Percentiles rank a stretch among this genome's conserved stretches.
phyloP scores from a whole-genome alignment of 2,797 vertebrate species.

The Micrastur ruficollis region DNA sequence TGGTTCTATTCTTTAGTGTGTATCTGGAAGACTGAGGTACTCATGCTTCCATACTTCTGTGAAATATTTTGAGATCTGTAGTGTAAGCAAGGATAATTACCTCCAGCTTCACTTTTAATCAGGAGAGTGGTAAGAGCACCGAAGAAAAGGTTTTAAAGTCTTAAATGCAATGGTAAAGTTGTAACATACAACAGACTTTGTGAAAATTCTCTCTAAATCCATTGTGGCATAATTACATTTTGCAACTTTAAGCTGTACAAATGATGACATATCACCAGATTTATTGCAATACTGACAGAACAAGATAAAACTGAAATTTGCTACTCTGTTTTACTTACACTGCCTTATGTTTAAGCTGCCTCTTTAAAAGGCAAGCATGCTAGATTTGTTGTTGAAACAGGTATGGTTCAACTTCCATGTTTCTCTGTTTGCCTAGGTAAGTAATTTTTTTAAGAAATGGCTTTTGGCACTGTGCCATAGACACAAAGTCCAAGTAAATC shows the following conservation, averaged over 20 bases:
- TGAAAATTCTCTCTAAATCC: background rate
- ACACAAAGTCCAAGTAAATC: slow-evolving; percentile 15
- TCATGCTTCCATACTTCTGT: background rate
- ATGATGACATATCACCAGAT: background rate
- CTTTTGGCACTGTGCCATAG: background rate
- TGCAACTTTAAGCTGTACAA: background rate
- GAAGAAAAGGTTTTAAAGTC: background rate
- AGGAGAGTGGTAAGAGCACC: background rate
- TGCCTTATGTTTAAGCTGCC: background rate
- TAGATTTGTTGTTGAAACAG: background rate
- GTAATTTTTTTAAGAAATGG: background rate
- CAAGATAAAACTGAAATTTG: background rate
- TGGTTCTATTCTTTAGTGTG: background rate
- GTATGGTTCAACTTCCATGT: background rate
- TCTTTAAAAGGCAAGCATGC: background rate
- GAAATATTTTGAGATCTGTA: background rate
- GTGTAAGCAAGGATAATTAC: background rate
- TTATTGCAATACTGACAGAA: background rate
- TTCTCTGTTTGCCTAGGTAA: background rate
- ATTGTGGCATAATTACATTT: background rate
- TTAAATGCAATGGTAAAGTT: background rate
- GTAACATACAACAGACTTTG: background rate
- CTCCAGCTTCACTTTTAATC: background rate
- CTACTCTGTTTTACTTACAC: background rate
- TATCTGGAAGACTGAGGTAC: background rate